Base-by-base conservation (phyloP, 1,140 invertebrate genomes). In the Pachypsylla venusta region DNA sequence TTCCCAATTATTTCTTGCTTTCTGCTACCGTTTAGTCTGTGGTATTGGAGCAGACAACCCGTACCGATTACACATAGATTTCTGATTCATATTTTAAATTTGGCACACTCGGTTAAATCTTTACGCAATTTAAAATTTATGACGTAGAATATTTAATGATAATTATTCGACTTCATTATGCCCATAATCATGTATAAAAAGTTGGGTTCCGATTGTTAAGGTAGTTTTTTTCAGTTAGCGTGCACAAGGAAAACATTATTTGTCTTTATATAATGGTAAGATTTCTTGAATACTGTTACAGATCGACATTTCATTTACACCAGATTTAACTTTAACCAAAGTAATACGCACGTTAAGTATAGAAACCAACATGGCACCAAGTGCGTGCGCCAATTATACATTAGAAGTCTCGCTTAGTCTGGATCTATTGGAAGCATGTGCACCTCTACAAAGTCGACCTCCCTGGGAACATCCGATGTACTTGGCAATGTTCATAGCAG, bases 271-370 rank as follows among this genome's bases (percentile, higher is more conserved):
- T n/a, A n/a, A n/a, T n/a, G n/a, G n/a, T n/a, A n/a, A n/a, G n/a
- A n/a, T n/a, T n/a, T n/a, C 19, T 59, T n/a, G n/a, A n/a, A n/a
- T n/a, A 26, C 55, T n/a, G 5, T 22, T 56, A 22, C 55, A 66
- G 65, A 82, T 98, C 25, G 89, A 95, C 66, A 87, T 97, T 64
- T 84, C 87, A 57, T 96, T 93, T 70, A 89, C 88, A 1, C 86
- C 93, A 5, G 94, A 98, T 75, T 95, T 93, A 68, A 92, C 93
- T 2, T 75, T 93, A 59, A 81, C 88, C 0, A 78, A 83, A 59
- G 79, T 93, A 24, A 76, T 84, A 60, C 78, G 88, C 14, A 71
- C 76, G 39, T 74, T 81, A 25, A 71, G 74, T 62, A 74, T 79
- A 62, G 71, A 74, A 3, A 84, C 79, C 25, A 82, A 79, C 66